These are phyloP conservation scores for Pollenia griseotomentosa DNA, from an alignment of 2,888 invertebrate species.

Conservation along the genomic window DNA sequence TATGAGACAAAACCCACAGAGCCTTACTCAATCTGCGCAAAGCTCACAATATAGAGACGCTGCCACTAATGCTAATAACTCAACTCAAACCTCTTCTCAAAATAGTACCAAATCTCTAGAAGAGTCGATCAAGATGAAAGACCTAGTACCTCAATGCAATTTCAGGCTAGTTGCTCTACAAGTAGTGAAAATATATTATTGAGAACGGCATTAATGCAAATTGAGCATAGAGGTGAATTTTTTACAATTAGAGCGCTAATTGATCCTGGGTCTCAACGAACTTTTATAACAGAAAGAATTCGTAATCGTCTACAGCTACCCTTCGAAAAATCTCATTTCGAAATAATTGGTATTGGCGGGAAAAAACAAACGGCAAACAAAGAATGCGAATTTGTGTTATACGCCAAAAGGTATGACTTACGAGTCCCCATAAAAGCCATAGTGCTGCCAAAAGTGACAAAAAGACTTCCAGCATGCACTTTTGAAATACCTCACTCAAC, in stretches of 20 bases:
- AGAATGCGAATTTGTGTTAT: not conserved
- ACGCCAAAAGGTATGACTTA: too few species aligned
- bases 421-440: too few species aligned
- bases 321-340: not conserved
- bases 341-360: not conserved
- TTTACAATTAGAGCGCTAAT: not conserved
- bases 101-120: too few species aligned
- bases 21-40: too few species aligned
- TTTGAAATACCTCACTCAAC: too few species aligned
- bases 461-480: too few species aligned
- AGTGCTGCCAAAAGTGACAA: not conserved
- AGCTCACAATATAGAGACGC: too few species aligned
- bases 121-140: too few species aligned
- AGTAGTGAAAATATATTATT: not conserved
- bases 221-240: not conserved
- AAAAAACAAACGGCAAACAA: constrained; percentile 8
- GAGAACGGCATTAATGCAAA: not conserved
- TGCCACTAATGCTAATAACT: too few species aligned
- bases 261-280: constrained; percentile 14
- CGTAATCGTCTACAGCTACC: not conserved
- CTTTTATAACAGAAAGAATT: not conserved
- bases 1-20: not conserved
- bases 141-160: too few species aligned
- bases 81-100: not conserved
- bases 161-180: not conserved